These are phyloP conservation scores for Epirrhoe tristata DNA, from an alignment of 2,888 invertebrate species.

Conservation along the genomic window DNA sequence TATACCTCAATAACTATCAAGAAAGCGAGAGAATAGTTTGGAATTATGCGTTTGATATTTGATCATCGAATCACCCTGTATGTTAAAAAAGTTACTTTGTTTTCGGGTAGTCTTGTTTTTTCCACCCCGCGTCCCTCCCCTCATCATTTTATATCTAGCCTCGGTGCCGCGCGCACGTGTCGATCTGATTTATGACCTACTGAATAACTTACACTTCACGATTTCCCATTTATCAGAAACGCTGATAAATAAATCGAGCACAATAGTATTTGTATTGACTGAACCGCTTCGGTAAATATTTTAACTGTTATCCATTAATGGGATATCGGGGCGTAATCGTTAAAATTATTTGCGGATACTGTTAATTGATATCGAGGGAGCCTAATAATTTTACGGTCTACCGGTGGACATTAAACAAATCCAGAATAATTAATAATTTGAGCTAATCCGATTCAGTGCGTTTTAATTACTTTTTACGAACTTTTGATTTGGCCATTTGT, in stretches of 20 bases:
- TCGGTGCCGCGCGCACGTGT: constrained; percentile 68
- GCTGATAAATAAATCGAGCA: constrained; percentile 44
- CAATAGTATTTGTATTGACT: constrained; percentile 44
- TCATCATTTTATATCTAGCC: constrained; percentile 52
- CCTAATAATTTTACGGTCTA: constrained; percentile 60
- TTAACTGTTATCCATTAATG: constrained; percentile 53
- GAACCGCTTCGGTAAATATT: constrained; percentile 59
- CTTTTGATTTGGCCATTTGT: background rate
- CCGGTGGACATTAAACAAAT: constrained; percentile 63
- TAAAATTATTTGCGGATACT: constrained; percentile 67
- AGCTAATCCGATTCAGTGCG: constrained; percentile 42
- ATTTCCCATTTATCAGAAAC: constrained; percentile 49
- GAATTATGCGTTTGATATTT: background rate
- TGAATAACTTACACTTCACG: constrained; percentile 62
- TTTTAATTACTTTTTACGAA: constrained; percentile 28
- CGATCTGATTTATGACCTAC: constrained; percentile 76
- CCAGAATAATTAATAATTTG: constrained; percentile 65
- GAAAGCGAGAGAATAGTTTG: background rate
- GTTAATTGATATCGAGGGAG: constrained; percentile 68
- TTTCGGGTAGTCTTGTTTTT: constrained; percentile 60
- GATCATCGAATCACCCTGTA: constrained; percentile 38
- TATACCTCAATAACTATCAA: too few relatives aligned
- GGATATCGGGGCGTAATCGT: constrained; percentile 59
- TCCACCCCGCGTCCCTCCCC: constrained; percentile 37
- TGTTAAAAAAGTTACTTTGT: constrained; percentile 51